phyloP scores from a whole-genome alignment of 2,113 vertebrate genomes.

The Odocoileus hemionus region DNA sequence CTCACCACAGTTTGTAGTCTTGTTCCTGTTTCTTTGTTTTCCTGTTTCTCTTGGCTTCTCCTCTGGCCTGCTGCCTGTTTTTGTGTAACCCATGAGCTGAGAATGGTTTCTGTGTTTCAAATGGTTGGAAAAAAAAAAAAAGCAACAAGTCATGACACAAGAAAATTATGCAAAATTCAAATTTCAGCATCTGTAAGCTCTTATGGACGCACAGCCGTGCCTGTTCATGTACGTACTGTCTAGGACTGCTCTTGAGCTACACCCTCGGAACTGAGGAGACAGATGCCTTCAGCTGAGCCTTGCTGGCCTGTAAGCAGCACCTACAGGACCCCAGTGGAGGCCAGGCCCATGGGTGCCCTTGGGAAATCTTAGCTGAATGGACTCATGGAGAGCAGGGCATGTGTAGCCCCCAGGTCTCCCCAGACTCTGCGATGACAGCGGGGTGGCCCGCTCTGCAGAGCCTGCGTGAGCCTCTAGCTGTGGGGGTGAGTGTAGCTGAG shows the following conservation, averaged over 20 bases:
- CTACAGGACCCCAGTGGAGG: neutral
- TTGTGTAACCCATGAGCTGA: neutral
- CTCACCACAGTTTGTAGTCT: neutral
- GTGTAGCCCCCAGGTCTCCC: neutral
- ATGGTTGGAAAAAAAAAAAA: neutral
- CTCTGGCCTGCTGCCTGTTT: neutral
- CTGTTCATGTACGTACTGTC: accelerated
- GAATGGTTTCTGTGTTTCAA: neutral
- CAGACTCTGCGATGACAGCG: neutral
- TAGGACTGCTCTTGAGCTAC: accelerated
- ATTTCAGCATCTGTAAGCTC: neutral
- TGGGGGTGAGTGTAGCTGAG: neutral
- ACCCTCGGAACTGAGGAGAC: neutral
- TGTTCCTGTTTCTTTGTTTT: accelerated
- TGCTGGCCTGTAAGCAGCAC: neutral
- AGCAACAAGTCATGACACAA: neutral
- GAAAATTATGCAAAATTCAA: neutral
- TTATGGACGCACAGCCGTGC: too few species aligned
- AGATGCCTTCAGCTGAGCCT: neutral
- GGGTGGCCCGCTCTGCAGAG: neutral
- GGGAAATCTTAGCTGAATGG: neutral
- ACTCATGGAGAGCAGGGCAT: neutral
- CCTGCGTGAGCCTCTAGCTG: neutral
- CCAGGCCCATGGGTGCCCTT: neutral
- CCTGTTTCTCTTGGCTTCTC: neutral